Evolutionary conservation across 2,797 vertebrate species (phyloP), one percentile per base, ranked within the genome.

Genomic region (Phylloscopus collybita): DNA sequence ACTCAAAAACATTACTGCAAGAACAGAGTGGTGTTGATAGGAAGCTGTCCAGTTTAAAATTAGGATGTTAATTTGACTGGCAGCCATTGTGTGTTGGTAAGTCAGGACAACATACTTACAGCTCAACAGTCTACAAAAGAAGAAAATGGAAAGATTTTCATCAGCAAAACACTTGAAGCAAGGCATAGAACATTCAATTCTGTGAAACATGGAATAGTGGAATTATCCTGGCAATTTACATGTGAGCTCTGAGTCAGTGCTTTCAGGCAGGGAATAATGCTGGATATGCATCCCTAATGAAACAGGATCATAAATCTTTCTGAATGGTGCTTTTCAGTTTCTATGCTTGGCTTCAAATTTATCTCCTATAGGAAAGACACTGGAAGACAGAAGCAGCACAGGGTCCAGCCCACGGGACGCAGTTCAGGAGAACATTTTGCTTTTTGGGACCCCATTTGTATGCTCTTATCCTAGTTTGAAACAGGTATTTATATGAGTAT

Each of bases 211-310:
- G 7, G 90, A 84, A 69, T 38, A 86, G 78, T 64, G 85, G 88
- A 93, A 93, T 88, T 92, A 93, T 73, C 64, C 56, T 57, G 56
- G 59, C 83, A 93, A 95, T 95, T 94, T 90, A 83, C 95, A 94
- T 72, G 86, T 84, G 86, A 93, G 83, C 51, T 95, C 78, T 73
- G 83, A 96, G 88, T 92, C 90, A 93, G 70, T 90, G 83, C 76
- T 88, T 93, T 94, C 66, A 92, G 56, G 78, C 66, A 86, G 15
- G 45, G 85, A 92, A 70, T 86, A 91, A 95, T 66, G 92, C 92
- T 70, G 84, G 56, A 44, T 45, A 86, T 81, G 90, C 78, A 96
- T 42, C 10, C 49, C 62, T 66, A 82, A 88, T 86, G 90, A 92
- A 96, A 84, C 40, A 54, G 60, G 49, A 90, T 73, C 83, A 88